A percentile compares a stretch with the other conserved stretches of the same genome.
phyloP scores from a whole-genome alignment of 2,113 vertebrate species.

The Sprattus sprattus region DNA sequence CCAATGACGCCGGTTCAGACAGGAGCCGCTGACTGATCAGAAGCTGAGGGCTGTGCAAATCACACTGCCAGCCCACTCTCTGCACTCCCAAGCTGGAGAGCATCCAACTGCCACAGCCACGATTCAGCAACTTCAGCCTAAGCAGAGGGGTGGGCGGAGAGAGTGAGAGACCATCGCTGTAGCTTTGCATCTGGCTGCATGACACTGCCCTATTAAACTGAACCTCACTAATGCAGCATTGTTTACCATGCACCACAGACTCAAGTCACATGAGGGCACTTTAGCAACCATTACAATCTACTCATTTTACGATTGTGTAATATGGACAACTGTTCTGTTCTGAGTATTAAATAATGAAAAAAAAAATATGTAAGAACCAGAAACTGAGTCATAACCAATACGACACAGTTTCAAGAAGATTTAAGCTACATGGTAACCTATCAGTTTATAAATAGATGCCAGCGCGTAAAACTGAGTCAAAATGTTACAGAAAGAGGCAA shows the following conservation, averaged over 20 bases:
- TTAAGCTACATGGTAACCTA: not conserved
- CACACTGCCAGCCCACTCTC: slow-evolving; percentile 68
- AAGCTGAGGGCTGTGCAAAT: slow-evolving; percentile 72
- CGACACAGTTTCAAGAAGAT: not conserved
- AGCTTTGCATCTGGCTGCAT: slow-evolving; percentile 66
- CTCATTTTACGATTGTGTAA: not conserved
- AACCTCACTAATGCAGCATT: slow-evolving; percentile 52
- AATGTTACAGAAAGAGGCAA: not conserved
- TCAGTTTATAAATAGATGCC: not conserved
- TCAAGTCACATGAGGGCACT: not conserved
- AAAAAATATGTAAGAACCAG: not conserved
- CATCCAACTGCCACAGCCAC: slow-evolving; percentile 82
- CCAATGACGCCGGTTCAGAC: not conserved
- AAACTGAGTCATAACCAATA: not conserved
- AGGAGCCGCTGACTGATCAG: slow-evolving; percentile 68
- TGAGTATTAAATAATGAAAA: not conserved
- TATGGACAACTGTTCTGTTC: not conserved
- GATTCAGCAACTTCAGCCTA: slow-evolving; percentile 79
- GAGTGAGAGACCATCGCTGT: slow-evolving; percentile 64
- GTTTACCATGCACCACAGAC: slow-evolving; percentile 28
- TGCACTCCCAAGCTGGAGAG: slow-evolving; percentile 69
- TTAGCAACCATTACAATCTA: not conserved
- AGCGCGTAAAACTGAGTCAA: not conserved
- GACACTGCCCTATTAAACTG: slow-evolving; percentile 47
- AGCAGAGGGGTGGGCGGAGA: slow-evolving; percentile 43